Evolutionary conservation across 2,888 invertebrate genomes (phyloP).

Genomic region (Cosmopolites sordidus): DNA sequence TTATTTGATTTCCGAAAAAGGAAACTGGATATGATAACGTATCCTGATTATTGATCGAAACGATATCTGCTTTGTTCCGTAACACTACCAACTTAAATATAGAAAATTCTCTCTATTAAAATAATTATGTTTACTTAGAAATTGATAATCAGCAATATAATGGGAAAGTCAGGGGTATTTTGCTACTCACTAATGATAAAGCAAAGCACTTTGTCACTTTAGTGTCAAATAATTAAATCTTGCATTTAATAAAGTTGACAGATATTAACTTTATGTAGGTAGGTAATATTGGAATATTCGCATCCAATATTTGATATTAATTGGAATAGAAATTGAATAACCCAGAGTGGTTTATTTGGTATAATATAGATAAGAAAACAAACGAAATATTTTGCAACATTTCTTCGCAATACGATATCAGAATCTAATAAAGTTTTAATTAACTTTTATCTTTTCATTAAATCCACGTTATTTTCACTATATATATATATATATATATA

Average conservation of each 20-base stretch:
- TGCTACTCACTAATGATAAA: slow-evolving; percentile 2
- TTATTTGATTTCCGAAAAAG: too few relatives aligned
- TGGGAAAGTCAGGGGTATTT: background rate
- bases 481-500: slow-evolving; percentile 21
- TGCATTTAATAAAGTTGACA: slow-evolving; percentile 12
- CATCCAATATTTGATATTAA: background rate
- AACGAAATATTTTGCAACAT: too few relatives aligned
- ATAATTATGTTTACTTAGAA: background rate
- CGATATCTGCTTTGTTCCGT: too few relatives aligned
- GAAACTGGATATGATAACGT: too few relatives aligned
- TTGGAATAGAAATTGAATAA: background rate
- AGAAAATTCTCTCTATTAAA: too few relatives aligned
- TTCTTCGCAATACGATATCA: background rate
- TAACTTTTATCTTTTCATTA: slow-evolving; percentile 26
- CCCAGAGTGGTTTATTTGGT: too few relatives aligned
- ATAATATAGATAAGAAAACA: too few relatives aligned
- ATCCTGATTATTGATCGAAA: too few relatives aligned
- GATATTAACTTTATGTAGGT: slow-evolving; percentile 12
- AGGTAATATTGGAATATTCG: background rate
- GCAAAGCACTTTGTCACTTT: slow-evolving; percentile 9
- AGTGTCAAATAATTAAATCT: slow-evolving; percentile 9
- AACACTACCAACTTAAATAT: too few relatives aligned
- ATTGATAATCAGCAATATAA: slow-evolving; percentile 1
- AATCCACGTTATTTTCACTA: slow-evolving; percentile 22
- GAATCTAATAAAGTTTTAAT: slow-evolving; percentile 17